Conservation (phyloP, 92 coral and sea anemone genomes). For the Meandrina meandrites region DNA sequence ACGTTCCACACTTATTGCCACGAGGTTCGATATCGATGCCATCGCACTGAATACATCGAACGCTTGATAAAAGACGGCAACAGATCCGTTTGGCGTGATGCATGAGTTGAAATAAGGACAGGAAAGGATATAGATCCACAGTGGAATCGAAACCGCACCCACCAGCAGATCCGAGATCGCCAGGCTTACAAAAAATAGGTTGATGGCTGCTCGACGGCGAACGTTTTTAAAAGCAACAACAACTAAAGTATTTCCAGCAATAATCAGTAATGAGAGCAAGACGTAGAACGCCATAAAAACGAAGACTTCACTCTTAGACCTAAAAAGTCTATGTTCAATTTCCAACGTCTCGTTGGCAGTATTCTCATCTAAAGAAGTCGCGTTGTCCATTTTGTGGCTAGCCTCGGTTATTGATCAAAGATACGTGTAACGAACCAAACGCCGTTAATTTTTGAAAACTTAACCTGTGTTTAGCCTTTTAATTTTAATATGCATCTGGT, state of each 20-base stretch:
- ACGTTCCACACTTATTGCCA: slow-evolving; percentile 76
- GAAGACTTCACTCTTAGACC: slow-evolving; percentile 59
- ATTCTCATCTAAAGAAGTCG: not conserved
- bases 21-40: slow-evolving; percentile 78
- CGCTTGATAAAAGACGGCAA: slow-evolving; percentile 34
- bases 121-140: slow-evolving; percentile 66
- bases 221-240: slow-evolving; percentile 54
- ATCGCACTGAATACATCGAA: slow-evolving; percentile 79
- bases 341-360: slow-evolving; percentile 1
- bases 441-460: not conserved
- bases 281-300: slow-evolving; percentile 58
- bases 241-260: slow-evolving; percentile 73
- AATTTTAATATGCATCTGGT: not conserved
- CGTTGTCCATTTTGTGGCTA: slow-evolving; percentile 14
- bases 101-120: slow-evolving; percentile 53
- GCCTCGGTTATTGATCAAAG: not conserved
- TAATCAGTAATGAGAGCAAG: slow-evolving; percentile 46
- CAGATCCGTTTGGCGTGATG: not conserved
- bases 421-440: not conserved
- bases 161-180: slow-evolving; percentile 77
- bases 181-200: slow-evolving; percentile 75
- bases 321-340: not conserved
- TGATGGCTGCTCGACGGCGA: slow-evolving; percentile 61
- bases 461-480: not conserved
- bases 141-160: slow-evolving; percentile 75